Conservation (phyloP, 2,888 invertebrate genomes). For the Eilema sororculum region DNA sequence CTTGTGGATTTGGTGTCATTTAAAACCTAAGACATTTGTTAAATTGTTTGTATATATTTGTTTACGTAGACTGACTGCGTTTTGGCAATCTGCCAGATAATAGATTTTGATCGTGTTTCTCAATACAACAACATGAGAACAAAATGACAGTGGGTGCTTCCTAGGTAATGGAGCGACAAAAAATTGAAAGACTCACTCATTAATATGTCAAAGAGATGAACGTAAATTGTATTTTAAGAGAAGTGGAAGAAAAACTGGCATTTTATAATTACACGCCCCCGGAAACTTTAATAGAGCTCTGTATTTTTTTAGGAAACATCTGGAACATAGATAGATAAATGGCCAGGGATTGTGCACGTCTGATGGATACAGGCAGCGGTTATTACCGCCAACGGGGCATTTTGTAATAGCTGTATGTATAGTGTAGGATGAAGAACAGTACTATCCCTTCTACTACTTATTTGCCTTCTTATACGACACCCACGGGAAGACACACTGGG, state of each 20-base stretch:
- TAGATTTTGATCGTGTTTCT: neutral
- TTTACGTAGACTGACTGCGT: neutral
- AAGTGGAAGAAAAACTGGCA: constrained; percentile 1
- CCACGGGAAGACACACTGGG: too few relatives aligned
- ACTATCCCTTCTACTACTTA: too few relatives aligned
- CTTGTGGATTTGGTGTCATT: too few relatives aligned
- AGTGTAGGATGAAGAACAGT: too few relatives aligned
- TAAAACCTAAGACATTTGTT: too few relatives aligned
- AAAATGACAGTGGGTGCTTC: constrained; percentile 8
- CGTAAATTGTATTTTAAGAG: constrained; percentile 5
- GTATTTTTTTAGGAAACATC: neutral
- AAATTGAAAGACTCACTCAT: constrained; percentile 3
- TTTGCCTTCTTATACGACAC: too few relatives aligned
- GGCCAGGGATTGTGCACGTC: too few relatives aligned
- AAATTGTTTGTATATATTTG: neutral
- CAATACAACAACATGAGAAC: neutral
- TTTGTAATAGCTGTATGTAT: too few relatives aligned
- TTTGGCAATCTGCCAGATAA: constrained; percentile 7
- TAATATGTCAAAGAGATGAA: neutral
- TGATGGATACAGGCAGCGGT: too few relatives aligned
- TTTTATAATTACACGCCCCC: neutral
- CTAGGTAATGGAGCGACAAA: constrained; percentile 7
- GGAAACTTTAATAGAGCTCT: neutral
- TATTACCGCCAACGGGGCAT: too few relatives aligned
- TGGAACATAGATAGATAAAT: too few relatives aligned